A percentile compares a stretch with the other conserved stretches of the same genome.
These are phyloP conservation scores for Yponomeuta cagnagella DNA, from an alignment of 2,888 invertebrate genomes.

Conservation along the genomic window DNA sequence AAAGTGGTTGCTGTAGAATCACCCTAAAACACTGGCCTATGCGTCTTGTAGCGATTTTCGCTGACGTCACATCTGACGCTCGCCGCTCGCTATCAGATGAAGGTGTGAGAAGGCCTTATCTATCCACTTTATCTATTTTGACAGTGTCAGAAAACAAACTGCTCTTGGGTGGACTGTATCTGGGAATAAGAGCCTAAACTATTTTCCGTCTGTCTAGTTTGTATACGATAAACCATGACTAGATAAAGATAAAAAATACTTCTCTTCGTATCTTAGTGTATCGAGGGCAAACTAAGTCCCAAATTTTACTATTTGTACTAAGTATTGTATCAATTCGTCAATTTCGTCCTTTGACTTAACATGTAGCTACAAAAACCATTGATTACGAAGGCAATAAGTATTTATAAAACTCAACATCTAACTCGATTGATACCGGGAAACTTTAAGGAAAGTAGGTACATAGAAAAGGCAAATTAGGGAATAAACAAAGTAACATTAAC, in stretches of 20 bases:
- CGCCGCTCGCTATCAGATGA: slow-evolving; percentile 16
- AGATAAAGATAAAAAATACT: too few relatives aligned
- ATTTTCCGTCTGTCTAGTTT: not conserved
- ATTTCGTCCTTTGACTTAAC: too few relatives aligned
- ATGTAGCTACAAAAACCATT: too few relatives aligned
- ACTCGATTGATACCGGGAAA: not conserved
- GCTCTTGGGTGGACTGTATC: not conserved
- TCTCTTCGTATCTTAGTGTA: too few relatives aligned
- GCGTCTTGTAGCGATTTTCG: slow-evolving; percentile 27
- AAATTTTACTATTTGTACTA: too few relatives aligned
- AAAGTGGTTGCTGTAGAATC: not conserved
- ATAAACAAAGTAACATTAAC: slow-evolving; percentile 14
- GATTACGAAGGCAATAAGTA: too few relatives aligned
- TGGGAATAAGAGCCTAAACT: not conserved
- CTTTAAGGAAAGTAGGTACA: not conserved
- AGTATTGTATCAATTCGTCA: too few relatives aligned
- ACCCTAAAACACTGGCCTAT: slow-evolving; percentile 23
- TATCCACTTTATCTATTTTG: slow-evolving; percentile 18
- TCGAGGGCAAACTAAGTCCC: too few relatives aligned
- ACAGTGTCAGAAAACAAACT: not conserved
- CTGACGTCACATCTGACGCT: slow-evolving; percentile 21
- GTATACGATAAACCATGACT: not conserved
- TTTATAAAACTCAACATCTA: too few relatives aligned
- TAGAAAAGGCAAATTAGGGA: slow-evolving; percentile 6
- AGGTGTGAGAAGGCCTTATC: slow-evolving; percentile 16